phyloP scores from a whole-genome alignment of 2,113 vertebrate species.

The Muntiacus reevesi region DNA sequence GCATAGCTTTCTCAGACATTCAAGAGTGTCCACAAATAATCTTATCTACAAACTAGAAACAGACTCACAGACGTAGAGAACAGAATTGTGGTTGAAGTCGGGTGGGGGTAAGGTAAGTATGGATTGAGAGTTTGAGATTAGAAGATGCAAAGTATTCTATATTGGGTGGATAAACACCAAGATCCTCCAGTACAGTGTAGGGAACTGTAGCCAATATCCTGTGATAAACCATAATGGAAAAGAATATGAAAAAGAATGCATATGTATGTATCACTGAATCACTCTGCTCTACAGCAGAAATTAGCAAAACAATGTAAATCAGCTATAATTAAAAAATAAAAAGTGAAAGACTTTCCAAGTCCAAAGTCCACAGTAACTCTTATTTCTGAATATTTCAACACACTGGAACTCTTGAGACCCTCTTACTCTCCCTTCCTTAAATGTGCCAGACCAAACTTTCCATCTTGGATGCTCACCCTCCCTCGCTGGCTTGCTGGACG shows the following conservation, averaged over 20 bases:
- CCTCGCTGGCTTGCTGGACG: too few relatives aligned
- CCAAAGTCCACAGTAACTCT: neutral
- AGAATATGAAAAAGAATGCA: neutral
- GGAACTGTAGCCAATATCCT: too few relatives aligned
- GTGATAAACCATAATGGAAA: neutral
- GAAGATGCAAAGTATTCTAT: neutral
- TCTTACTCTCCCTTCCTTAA: neutral
- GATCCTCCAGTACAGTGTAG: neutral
- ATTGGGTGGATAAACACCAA: neutral
- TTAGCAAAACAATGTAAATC: neutral
- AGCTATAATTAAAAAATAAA: neutral
- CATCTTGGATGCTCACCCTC: accelerated
- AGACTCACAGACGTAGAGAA: neutral
- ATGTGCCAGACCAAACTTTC: neutral
- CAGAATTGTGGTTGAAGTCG: neutral
- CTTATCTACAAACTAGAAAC: neutral
- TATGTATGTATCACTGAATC: neutral
- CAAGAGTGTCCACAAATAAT: neutral
- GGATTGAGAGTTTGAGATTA: neutral
- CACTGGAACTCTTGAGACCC: neutral
- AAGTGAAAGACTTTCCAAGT: neutral
- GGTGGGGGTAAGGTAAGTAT: neutral
- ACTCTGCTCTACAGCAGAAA: neutral
- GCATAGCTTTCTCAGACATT: neutral
- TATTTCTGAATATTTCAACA: neutral